phyloP scores from a whole-genome alignment of 2,113 vertebrate species.

The Onychostoma macrolepis region DNA sequence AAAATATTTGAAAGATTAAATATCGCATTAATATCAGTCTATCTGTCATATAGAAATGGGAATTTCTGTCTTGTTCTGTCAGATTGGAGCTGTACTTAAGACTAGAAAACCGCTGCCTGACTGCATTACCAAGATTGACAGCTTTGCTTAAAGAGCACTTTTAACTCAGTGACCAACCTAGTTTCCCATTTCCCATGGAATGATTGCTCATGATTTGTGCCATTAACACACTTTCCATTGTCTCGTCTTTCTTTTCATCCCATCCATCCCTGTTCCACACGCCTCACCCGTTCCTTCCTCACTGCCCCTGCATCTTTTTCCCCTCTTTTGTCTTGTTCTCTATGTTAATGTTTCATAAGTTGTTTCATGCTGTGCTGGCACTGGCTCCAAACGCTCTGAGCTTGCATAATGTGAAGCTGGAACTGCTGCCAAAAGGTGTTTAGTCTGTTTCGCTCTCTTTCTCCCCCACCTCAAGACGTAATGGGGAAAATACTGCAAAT shows the following conservation, averaged over 20 bases:
- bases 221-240: conserved; percentile 20
- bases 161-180: conserved; percentile 21
- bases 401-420: conserved; percentile 20
- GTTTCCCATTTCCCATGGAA: conserved; percentile 7
- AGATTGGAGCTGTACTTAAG: background rate
- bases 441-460: background rate
- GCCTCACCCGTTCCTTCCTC: conserved; percentile 1
- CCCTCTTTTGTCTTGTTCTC: conserved; percentile 17
- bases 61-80: background rate
- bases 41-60: background rate
- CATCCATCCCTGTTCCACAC: background rate
- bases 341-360: conserved; percentile 34
- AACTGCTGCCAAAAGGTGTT: conserved; percentile 24
- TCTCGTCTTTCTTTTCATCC: conserved; percentile 27
- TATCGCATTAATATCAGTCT: background rate
- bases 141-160: background rate
- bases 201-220: conserved; percentile 18
- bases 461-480: background rate
- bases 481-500: background rate
- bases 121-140: background rate
- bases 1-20: background rate
- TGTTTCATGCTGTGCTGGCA: conserved; percentile 35
- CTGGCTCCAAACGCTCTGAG: background rate
- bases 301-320: conserved; percentile 10
- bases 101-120: background rate